Conservation (phyloP, 2,888 invertebrate genomes). For the Ephialtes manifestator region DNA sequence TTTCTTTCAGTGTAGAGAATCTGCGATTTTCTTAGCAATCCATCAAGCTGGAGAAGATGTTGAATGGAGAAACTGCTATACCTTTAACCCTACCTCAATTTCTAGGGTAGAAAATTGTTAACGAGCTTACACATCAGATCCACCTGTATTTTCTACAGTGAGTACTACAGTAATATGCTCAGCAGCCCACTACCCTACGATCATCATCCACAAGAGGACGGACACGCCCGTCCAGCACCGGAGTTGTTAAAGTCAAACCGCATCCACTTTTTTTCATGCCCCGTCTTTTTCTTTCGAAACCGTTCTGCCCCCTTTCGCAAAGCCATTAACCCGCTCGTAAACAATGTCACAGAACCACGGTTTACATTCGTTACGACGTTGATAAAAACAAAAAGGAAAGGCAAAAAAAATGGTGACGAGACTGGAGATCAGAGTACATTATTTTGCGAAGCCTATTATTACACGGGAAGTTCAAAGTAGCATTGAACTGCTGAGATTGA, state of each 20-base stretch:
- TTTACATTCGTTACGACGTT: conserved; percentile 49
- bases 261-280: conserved; percentile 29
- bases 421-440: conserved; percentile 28
- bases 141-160: neutral
- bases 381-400: conserved; percentile 38
- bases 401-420: conserved; percentile 59
- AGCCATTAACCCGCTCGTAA: conserved; percentile 64
- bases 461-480: conserved; percentile 54
- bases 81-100: conserved; percentile 14
- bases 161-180: conserved; percentile 8
- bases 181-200: conserved; percentile 47
- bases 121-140: conserved; percentile 54
- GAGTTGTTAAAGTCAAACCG: conserved; percentile 62
- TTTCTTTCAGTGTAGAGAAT: conserved; percentile 1
- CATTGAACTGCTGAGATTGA: conserved; percentile 57
- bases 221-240: conserved; percentile 62
- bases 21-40: neutral
- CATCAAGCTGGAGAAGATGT: conserved; percentile 1
- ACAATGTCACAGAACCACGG: conserved; percentile 51
- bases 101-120: conserved; percentile 45
- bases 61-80: conserved; percentile 9
- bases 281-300: conserved; percentile 19
- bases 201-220: conserved; percentile 39
- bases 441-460: conserved; percentile 46
- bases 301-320: conserved; percentile 20